A percentile compares a stretch with the other conserved stretches of the same genome.
Conservation (phyloP, 2,797 vertebrate species). For the Propithecus deckenii region DNA sequence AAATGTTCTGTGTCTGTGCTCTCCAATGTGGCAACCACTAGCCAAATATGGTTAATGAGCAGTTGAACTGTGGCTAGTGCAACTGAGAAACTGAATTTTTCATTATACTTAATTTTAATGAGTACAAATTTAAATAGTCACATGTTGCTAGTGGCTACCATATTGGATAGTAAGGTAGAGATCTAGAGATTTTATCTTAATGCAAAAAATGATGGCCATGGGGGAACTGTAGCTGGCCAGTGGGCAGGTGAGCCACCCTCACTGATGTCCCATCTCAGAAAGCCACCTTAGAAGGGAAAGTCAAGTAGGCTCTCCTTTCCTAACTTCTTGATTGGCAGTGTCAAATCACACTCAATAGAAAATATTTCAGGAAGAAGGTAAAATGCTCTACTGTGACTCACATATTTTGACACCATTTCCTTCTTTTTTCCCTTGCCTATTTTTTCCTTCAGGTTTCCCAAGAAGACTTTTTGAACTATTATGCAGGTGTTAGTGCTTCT, state of each 20-base stretch:
- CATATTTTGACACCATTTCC: constrained; percentile 13
- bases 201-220: background rate
- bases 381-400: background rate
- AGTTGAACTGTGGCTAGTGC: background rate
- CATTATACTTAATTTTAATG: background rate
- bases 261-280: background rate
- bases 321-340: background rate
- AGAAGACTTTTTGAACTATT: constrained; percentile 92
- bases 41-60: background rate
- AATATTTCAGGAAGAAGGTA: background rate
- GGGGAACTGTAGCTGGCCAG: background rate
- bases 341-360: background rate
- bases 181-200: background rate
- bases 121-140: background rate
- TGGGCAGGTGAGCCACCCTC: background rate
- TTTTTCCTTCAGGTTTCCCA: constrained; percentile 87
- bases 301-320: background rate
- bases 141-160: background rate
- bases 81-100: background rate
- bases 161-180: background rate
- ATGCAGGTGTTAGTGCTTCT: constrained; percentile 90
- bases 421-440: background rate
- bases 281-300: background rate
- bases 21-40: background rate
- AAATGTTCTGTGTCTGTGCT: background rate